Evolutionary conservation across 2,797 vertebrate species (phyloP).

Genomic region (Argentina silus): DNA sequence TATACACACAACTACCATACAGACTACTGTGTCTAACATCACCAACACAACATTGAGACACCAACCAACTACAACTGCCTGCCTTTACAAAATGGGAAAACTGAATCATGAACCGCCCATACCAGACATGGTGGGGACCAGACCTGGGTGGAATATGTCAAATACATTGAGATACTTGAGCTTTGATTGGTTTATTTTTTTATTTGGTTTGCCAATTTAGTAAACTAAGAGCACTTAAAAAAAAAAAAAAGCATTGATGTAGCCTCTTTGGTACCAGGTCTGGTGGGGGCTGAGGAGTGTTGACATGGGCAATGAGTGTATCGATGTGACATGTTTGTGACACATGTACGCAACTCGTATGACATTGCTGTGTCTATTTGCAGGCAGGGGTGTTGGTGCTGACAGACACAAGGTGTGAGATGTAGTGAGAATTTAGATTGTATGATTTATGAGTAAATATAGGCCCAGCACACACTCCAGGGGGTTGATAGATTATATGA

Average conservation of each 20-base stretch:
- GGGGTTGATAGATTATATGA: background rate
- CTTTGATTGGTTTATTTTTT: no score
- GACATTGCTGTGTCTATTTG: background rate
- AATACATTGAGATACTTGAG: no score
- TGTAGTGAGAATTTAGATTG: background rate
- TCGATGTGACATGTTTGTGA: background rate
- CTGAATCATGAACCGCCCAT: no score
- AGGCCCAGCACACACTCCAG: background rate
- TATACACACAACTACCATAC: background rate
- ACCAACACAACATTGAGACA: background rate
- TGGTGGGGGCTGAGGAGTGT: background rate
- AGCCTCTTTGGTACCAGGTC: no score
- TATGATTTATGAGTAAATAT: background rate
- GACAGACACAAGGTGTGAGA: background rate
- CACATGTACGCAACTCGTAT: background rate
- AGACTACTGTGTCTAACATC: background rate
- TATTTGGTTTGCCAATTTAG: no score
- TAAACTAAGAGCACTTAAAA: no score
- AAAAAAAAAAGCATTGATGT: no score
- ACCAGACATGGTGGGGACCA: no score
- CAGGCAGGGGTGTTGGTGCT: background rate
- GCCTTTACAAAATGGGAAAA: background rate
- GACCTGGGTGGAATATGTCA: no score
- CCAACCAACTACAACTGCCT: background rate
- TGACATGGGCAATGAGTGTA: no score